phyloP scores from a whole-genome alignment of 1,140 invertebrate species.

The Tenebrio molitor region DNA sequence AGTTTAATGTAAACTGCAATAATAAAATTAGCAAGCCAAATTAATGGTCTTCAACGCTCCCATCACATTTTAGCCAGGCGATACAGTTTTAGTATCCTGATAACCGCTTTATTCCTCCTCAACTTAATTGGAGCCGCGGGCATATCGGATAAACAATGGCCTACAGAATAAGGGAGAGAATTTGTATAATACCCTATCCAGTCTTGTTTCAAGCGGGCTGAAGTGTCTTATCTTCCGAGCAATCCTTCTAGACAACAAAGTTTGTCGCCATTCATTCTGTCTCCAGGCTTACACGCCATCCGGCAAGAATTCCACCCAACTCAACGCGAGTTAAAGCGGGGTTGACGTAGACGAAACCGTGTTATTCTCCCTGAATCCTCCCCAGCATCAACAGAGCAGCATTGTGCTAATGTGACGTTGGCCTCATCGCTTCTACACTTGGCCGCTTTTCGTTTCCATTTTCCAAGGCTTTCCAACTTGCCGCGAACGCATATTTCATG shows the following conservation, averaged over 20 bases:
- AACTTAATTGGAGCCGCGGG: slow-evolving; percentile 44
- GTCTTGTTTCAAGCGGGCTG: slow-evolving; percentile 43
- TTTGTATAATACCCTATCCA: slow-evolving; percentile 57
- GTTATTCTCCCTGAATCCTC: slow-evolving; percentile 25
- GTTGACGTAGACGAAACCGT: slow-evolving; percentile 17
- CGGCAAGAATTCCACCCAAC: slow-evolving; percentile 30
- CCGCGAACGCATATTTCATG: slow-evolving; percentile 60
- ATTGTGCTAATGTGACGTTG: slow-evolving; percentile 63
- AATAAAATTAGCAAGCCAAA: slow-evolving; percentile 51
- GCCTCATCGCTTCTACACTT: slow-evolving; percentile 64
- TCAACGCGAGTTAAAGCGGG: slow-evolving; percentile 15
- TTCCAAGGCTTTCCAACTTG: slow-evolving; percentile 51
- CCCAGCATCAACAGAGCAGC: slow-evolving; percentile 54
- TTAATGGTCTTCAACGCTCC: slow-evolving; percentile 50
- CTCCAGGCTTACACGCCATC: slow-evolving; percentile 37
- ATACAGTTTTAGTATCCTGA: slow-evolving; percentile 50
- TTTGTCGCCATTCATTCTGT: slow-evolving; percentile 61
- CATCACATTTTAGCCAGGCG: slow-evolving; percentile 40
- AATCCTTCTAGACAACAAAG: slow-evolving; percentile 61
- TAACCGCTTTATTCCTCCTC: slow-evolving; percentile 46
- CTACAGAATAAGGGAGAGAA: slow-evolving; percentile 54
- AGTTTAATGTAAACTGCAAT: slow-evolving; percentile 45
- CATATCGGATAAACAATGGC: slow-evolving; percentile 46
- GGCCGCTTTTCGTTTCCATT: slow-evolving; percentile 59
- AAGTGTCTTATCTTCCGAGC: slow-evolving; percentile 56